Percentiles rank a stretch among this genome's conserved stretches.
Evolutionary conservation across 2,888 invertebrate species (phyloP).

Genomic region (Drosophila falleni): DNA sequence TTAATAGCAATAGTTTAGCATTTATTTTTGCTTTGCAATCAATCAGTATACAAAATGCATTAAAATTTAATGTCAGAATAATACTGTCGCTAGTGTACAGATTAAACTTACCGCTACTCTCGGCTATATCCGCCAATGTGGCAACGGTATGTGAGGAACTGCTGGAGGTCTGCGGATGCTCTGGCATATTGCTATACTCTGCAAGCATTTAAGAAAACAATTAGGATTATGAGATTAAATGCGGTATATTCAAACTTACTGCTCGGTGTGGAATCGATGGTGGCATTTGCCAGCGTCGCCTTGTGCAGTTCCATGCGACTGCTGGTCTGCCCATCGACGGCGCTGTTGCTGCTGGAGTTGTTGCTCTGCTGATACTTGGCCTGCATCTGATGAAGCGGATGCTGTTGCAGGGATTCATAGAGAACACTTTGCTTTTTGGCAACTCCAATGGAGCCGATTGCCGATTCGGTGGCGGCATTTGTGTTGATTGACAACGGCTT

Average conservation of each 20-base stretch:
- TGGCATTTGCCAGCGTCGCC: constrained; percentile 82
- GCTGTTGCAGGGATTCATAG: constrained; percentile 82
- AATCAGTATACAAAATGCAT: neutral
- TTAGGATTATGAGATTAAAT: neutral
- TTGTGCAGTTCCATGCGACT: constrained; percentile 84
- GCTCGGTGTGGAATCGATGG: constrained; percentile 73
- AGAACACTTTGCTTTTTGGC: constrained; percentile 80
- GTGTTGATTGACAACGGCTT: constrained; percentile 84
- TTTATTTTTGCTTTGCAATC: neutral
- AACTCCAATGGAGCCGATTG: constrained; percentile 24
- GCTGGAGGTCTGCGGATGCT: constrained; percentile 47
- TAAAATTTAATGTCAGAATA: neutral
- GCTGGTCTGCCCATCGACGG: constrained; percentile 81
- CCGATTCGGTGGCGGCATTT: constrained; percentile 59
- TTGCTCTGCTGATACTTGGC: constrained; percentile 62
- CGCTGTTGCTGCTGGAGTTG: constrained; percentile 43
- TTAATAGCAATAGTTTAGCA: neutral
- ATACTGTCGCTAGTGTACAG: neutral
- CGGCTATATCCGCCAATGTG: constrained; percentile 81
- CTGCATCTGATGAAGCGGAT: constrained; percentile 80
- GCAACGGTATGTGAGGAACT: constrained; percentile 57
- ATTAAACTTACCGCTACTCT: constrained; percentile 63
- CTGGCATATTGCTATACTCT: constrained; percentile 71
- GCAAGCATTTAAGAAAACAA: constrained; percentile 3
- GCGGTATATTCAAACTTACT: constrained; percentile 60